Evolutionary conservation across 2,797 vertebrate species (phyloP).

Genomic region (Fistularia commersonii): DNA sequence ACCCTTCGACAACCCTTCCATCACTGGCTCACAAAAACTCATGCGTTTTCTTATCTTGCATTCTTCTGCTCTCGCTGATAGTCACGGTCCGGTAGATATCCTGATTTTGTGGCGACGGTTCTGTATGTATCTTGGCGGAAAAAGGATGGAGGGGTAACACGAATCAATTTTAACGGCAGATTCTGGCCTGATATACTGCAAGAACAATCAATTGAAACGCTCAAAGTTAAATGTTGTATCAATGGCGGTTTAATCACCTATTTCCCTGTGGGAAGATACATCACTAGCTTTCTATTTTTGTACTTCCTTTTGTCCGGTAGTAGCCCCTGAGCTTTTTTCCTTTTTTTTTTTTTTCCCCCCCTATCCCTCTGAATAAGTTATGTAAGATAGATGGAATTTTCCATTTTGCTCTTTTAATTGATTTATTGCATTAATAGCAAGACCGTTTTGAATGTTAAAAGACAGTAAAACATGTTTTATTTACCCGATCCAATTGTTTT

Average conservation of each 20-base stretch:
- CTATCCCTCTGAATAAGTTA: constrained; percentile 13
- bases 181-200: not conserved
- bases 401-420: constrained; percentile 2
- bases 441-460: not conserved
- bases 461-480: not conserved
- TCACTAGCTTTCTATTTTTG: constrained; percentile 27
- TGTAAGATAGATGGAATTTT: constrained; percentile 19
- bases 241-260: constrained; percentile 16
- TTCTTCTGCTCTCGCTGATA: constrained; percentile 14
- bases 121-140: constrained; percentile 5
- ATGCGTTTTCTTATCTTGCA: constrained; percentile 28
- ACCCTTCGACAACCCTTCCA: constrained; percentile 9
- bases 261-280: constrained; percentile 25
- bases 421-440: constrained; percentile 1
- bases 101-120: not conserved
- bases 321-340: not conserved
- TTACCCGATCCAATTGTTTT: no score
- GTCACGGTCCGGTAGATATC: constrained; percentile 14
- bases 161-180: not conserved
- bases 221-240: constrained; percentile 6
- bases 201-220: constrained; percentile 1
- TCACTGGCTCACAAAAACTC: not conserved
- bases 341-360: not conserved
- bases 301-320: constrained; percentile 44
- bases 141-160: not conserved